These are phyloP conservation scores for Cataglyphis livida DNA, from an alignment of 2,888 invertebrate genomes.

Conservation along the genomic window DNA sequence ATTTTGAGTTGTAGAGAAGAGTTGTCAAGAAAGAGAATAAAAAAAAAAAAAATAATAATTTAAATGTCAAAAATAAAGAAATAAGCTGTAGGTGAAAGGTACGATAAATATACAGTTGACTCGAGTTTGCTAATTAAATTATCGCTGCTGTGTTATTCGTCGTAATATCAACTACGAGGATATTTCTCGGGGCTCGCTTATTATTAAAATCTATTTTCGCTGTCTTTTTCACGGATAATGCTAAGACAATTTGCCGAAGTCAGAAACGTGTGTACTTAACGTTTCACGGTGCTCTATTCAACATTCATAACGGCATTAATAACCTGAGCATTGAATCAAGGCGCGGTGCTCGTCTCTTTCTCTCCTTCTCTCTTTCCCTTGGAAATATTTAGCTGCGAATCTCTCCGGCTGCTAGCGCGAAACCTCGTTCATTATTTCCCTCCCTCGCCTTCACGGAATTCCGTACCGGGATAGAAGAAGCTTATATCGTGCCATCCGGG, in stretches of 20 bases:
- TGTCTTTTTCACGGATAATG: constrained; percentile 31
- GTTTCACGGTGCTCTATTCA: constrained; percentile 49
- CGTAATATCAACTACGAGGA: constrained; percentile 32
- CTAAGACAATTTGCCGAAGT: constrained; percentile 49
- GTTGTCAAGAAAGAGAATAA: too few relatives aligned
- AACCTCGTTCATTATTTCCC: constrained; percentile 55
- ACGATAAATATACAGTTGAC: not conserved
- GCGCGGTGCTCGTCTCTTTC: constrained; percentile 12
- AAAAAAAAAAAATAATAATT: not conserved
- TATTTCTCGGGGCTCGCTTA: constrained; percentile 33
- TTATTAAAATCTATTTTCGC: constrained; percentile 49
- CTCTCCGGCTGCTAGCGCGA: constrained; percentile 33
- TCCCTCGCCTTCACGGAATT: constrained; percentile 31
- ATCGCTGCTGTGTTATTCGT: constrained; percentile 27
- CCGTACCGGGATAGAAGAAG: constrained; percentile 52
- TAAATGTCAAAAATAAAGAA: not conserved
- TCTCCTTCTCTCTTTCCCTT: constrained; percentile 18
- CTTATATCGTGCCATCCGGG: constrained; percentile 68
- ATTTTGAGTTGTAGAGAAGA: not conserved
- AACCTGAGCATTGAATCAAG: constrained; percentile 53
- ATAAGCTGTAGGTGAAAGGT: not conserved
- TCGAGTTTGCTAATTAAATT: constrained; percentile 20
- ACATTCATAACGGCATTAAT: constrained; percentile 53
- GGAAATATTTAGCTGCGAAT: constrained; percentile 52
- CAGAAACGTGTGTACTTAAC: constrained; percentile 44